A percentile compares a stretch with the other conserved stretches of the same genome.
Conservation (phyloP, 92 coral and sea anemone species). For the Epizoanthus stellaris region DNA sequence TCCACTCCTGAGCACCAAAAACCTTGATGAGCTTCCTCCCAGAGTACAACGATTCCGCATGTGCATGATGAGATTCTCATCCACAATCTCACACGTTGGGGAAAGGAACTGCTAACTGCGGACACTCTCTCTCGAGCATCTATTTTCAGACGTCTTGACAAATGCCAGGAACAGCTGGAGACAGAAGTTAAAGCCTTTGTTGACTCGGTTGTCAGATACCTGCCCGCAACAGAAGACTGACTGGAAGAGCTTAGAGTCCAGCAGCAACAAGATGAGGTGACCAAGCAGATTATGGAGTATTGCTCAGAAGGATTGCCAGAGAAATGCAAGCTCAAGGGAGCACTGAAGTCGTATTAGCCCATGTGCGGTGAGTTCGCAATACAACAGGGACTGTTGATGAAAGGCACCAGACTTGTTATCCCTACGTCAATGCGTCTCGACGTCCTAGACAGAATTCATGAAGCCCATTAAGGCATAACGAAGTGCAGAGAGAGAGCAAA, state of each 20-base stretch:
- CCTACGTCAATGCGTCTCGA: conserved; percentile 24
- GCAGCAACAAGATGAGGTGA: conserved; percentile 18
- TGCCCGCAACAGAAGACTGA: conserved; percentile 8
- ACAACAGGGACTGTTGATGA: conserved; percentile 24
- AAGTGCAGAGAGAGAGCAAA: conserved; percentile 48
- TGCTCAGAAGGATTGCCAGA: conserved; percentile 62
- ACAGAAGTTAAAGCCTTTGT: background rate
- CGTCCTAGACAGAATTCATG: conserved; percentile 38
- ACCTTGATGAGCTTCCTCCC: conserved; percentile 5
- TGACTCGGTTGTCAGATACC: background rate
- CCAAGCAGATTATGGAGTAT: background rate
- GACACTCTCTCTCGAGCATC: conserved; percentile 12
- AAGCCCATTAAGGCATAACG: conserved; percentile 30
- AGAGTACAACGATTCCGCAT: conserved; percentile 23
- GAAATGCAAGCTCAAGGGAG: conserved; percentile 14
- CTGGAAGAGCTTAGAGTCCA: background rate
- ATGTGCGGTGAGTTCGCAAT: conserved; percentile 25
- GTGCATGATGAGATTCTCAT: conserved; percentile 32
- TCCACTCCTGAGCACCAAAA: conserved; percentile 30
- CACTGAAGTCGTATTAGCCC: conserved; percentile 30
- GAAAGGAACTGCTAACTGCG: conserved; percentile 18
- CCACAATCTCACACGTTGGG: conserved; percentile 11
- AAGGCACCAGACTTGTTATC: conserved; percentile 37
- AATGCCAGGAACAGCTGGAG: background rate
- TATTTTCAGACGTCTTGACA: background rate